Base-by-base conservation (phyloP, 30 jellyfish, hydroid and myxozoan genomes). In the Cassiopea andromeda region DNA sequence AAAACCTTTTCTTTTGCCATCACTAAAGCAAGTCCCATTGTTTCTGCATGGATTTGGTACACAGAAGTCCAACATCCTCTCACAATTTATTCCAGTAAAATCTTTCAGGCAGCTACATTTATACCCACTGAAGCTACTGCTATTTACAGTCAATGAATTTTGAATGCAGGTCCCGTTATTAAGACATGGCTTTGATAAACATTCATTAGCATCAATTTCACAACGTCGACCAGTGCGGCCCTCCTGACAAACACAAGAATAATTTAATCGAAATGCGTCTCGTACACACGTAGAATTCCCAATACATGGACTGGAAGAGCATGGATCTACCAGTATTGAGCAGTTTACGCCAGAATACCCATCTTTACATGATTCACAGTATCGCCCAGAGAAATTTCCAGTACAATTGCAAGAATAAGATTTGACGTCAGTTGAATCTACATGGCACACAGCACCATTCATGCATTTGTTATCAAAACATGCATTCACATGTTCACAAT, bases 331-430 rank as follows among this genome's bases (percentile, higher is more conserved):
- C 18, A 70, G 81, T 1, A 15, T 46, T 17, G 92, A 45, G 73
- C 98, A 92, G 18, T 71, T 50, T 6, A 43, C 72, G 16, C 98
- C 98, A 44, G 88, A 43, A 70, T 17, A 92, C 44, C 98, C 98
- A 2, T 45, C 46, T 5, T 50, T 69, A 49, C 94, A 87, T 9
- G 86, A 2, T 15, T 68, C 73, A 68, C 94, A 87, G 49, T 44
- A 87, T 50, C 71, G 72, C 12, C 94, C 94, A 2, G 81, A 74
- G 46, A 77, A 87, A 66, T 87, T 87, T 12, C 91, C 88, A 7
- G 72, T 12, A 64, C 97, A 91, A 48, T 48, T 69, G 76, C 97
- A 91, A 44, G 84, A 18, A 46, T 80, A 92, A 7, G 73, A 44
- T 0, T 78, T 16, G 2, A 17, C 8, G 44, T 38, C 58, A 27